A percentile compares a stretch with the other conserved stretches of the same genome.
These are phyloP conservation scores for Rutilus rutilus DNA, from an alignment of 2,113 vertebrate species.

Conservation along the genomic window DNA sequence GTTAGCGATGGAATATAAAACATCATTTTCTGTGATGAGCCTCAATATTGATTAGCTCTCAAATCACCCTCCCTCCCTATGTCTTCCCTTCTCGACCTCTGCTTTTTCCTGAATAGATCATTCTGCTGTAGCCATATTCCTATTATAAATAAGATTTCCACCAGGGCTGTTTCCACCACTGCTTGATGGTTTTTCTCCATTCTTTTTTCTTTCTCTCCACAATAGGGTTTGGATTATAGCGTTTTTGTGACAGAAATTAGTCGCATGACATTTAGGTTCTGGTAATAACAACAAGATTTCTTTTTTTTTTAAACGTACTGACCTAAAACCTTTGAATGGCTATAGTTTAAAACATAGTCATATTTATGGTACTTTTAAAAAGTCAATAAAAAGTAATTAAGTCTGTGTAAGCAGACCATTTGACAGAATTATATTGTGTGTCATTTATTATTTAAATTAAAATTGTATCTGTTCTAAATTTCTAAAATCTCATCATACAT, in stretches of 20 bases:
- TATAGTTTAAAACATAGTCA: neutral
- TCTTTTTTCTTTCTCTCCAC: conserved; percentile 48
- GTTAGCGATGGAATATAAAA: conserved; percentile 48
- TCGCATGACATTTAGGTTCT: neutral
- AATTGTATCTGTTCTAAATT: neutral
- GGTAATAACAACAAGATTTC: neutral
- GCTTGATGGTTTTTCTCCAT: conserved; percentile 46
- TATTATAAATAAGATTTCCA: conserved; percentile 38
- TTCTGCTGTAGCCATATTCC: conserved; percentile 18
- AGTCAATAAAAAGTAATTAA: neutral
- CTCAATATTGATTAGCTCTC: conserved; percentile 46
- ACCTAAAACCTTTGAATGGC: neutral
- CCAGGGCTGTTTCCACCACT: neutral
- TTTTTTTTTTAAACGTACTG: no score
- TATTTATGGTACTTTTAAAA: neutral
- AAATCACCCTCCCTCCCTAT: conserved; percentile 42
- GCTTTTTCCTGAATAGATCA: conserved; percentile 52
- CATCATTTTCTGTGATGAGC: conserved; percentile 48
- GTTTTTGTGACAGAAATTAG: neutral
- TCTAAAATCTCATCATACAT: neutral
- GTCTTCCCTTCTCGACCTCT: conserved; percentile 38
- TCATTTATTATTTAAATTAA: neutral
- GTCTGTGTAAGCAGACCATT: neutral
- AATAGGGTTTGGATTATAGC: neutral
- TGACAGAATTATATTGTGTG: neutral